Evolutionary conservation across 2,797 vertebrate species (phyloP).

Genomic region (Pseudochirops corinnae): DNA sequence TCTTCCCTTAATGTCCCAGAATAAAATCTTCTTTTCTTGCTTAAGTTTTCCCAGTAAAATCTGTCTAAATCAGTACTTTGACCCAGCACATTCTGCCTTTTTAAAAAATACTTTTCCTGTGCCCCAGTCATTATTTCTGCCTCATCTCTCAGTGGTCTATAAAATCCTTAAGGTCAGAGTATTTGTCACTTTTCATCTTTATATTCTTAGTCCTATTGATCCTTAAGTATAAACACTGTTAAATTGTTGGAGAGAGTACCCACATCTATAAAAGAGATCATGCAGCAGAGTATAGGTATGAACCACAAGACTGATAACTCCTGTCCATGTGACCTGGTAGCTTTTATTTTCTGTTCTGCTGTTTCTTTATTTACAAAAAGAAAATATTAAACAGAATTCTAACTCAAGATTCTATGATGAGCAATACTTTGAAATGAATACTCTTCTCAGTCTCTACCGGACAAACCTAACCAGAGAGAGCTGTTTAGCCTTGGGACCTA

Average conservation of each 20-base stretch:
- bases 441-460: not conserved
- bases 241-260: not conserved
- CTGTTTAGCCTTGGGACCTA: not conserved
- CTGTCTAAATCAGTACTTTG: not conserved
- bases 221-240: not conserved
- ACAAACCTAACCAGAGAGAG: rapidly evolving
- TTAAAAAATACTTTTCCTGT: not conserved
- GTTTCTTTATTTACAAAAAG: rapidly evolving
- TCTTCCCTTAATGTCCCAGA: not conserved
- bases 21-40: not conserved
- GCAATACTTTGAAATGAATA: not conserved
- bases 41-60: not conserved
- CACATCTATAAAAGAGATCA: not conserved
- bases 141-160: not conserved
- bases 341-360: not conserved
- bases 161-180: not conserved
- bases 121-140: not conserved
- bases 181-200: not conserved
- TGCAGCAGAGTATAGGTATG: not conserved
- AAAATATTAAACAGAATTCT: not conserved
- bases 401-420: not conserved
- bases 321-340: no score
- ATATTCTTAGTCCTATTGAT: not conserved
- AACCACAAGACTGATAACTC: not conserved
- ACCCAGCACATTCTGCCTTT: not conserved